Evolutionary conservation across 1,140 invertebrate genomes (phyloP).

Genomic region (Orchestia grillus): DNA sequence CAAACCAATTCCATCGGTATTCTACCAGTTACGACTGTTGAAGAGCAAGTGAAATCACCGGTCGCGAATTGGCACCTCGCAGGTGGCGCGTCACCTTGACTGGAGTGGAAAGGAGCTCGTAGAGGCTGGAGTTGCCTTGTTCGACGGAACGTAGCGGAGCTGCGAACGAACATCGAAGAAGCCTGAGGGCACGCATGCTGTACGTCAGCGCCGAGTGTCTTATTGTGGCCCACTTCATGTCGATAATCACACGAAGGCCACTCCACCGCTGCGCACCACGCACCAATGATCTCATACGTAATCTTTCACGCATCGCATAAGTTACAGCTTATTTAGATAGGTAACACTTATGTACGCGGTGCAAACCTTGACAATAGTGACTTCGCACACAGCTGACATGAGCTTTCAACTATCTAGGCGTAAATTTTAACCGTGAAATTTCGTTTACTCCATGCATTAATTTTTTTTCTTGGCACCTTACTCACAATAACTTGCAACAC

Average conservation of each 20-base stretch:
- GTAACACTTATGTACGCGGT: neutral
- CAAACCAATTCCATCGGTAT: neutral
- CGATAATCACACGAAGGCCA: neutral
- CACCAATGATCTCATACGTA: neutral
- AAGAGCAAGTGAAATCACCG: neutral
- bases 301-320: neutral
- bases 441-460: neutral
- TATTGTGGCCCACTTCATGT: neutral
- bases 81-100: neutral
- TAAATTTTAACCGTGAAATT: neutral
- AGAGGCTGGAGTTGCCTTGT: neutral
- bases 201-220: neutral
- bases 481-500: neutral
- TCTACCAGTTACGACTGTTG: neutral
- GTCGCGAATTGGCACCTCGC: neutral
- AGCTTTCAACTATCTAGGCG: neutral
- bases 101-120: neutral
- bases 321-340: neutral
- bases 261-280: neutral
- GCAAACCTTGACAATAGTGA: neutral
- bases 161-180: neutral
- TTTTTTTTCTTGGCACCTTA: neutral
- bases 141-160: neutral
- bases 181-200: neutral
- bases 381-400: neutral